These are phyloP conservation scores for Lethrus apterus DNA, from an alignment of 1,140 invertebrate genomes.

Conservation along the genomic window DNA sequence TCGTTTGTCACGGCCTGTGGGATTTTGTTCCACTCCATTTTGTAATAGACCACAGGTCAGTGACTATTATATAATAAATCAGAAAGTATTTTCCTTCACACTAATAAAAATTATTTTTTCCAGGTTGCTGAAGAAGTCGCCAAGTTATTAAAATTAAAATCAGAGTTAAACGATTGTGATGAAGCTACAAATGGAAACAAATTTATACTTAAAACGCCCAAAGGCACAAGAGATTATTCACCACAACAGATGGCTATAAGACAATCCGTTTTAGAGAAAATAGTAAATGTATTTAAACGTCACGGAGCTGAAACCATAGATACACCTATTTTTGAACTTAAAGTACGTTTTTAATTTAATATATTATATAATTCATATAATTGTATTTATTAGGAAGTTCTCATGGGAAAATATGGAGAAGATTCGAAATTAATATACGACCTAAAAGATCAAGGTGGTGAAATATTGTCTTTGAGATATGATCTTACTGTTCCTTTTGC, in stretches of 20 bases:
- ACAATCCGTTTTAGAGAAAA: constrained; percentile 81
- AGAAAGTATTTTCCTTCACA: constrained; percentile 15
- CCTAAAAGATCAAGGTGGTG: constrained; percentile 96
- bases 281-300: constrained; percentile 85
- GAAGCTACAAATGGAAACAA: constrained; percentile 52
- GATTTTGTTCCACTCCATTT: constrained; percentile 17
- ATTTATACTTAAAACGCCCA: constrained; percentile 83
- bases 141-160: constrained; percentile 73
- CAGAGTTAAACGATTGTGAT: constrained; percentile 53
- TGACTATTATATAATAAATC: constrained; percentile 21
- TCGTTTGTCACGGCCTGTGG: constrained; percentile 27
- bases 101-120: constrained; percentile 1
- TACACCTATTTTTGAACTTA: constrained; percentile 98
- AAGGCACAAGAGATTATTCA: constrained; percentile 93
- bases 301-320: constrained; percentile 99
- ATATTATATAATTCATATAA: neutral
- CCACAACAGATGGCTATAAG: constrained; percentile 92
- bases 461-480: constrained; percentile 84
- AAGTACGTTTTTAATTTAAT: constrained; percentile 54
- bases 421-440: constrained; percentile 99
- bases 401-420: constrained; percentile 99
- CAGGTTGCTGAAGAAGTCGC: constrained; percentile 74
- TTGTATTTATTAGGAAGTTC: constrained; percentile 73
- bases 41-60: constrained; percentile 36
- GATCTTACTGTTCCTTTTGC: constrained; percentile 95